Conservation (phyloP, 2,888 invertebrate species). For the Plemyria rubiginata region DNA sequence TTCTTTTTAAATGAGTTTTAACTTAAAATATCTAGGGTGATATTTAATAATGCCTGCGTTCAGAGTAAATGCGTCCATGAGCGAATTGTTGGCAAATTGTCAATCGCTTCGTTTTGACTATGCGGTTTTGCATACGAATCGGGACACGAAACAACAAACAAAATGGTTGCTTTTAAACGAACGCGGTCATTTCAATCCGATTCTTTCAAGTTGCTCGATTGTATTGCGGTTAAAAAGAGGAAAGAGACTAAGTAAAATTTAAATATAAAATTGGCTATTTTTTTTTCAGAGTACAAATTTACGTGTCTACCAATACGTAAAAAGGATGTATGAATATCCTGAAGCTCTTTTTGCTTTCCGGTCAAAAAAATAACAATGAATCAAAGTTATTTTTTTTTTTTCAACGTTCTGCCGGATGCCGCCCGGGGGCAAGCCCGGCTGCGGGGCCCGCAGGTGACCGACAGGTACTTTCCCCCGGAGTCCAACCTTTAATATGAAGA, state of each 20-base stretch:
- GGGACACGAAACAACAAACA: conserved; percentile 53
- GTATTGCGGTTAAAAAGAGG: conserved; percentile 27
- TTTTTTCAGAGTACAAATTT: too few relatives aligned
- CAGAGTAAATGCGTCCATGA: conserved; percentile 10
- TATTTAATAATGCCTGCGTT: conserved; percentile 2
- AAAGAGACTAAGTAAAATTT: conserved; percentile 2
- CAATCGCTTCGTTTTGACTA: conserved; percentile 52
- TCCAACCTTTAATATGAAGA: too few relatives aligned
- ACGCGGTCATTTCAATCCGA: conserved; percentile 43
- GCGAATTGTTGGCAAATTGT: conserved; percentile 51
- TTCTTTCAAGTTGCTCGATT: conserved; percentile 42
- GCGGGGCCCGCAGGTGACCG: too few relatives aligned
- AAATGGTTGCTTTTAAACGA: conserved; percentile 52
- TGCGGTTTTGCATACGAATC: conserved; percentile 58
- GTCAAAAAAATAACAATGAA: too few relatives aligned
- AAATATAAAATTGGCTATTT: conserved; percentile 1
- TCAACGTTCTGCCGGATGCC: too few relatives aligned
- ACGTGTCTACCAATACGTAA: too few relatives aligned
- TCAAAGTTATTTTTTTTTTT: too few relatives aligned
- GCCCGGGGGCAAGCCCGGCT: too few relatives aligned
- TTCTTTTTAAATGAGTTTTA: too few relatives aligned
- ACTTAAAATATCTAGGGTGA: background rate
- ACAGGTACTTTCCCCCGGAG: too few relatives aligned
- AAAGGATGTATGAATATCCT: too few relatives aligned
- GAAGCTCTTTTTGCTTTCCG: too few relatives aligned